Evolutionary conservation across 2,888 invertebrate species (phyloP).

Genomic region (Pristionchus arcanus): DNA sequence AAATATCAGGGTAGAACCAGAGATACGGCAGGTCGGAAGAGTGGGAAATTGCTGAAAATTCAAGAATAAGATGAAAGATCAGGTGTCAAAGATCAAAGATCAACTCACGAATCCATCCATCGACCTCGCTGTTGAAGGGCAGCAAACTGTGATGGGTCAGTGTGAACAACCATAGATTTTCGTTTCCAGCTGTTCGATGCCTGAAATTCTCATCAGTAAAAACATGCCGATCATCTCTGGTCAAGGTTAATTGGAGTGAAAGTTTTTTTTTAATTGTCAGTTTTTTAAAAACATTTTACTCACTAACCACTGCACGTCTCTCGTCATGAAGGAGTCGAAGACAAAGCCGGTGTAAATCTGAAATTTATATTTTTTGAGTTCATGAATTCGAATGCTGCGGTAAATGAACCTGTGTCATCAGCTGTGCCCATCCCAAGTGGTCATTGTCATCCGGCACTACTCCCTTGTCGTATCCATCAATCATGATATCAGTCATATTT

Average conservation of each 20-base stretch:
- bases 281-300: too few species aligned
- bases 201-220: not conserved
- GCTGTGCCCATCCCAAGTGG: constrained; percentile 13
- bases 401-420: not conserved
- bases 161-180: not conserved
- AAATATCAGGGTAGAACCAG: constrained; percentile 24
- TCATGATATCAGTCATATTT: not conserved
- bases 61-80: too few species aligned
- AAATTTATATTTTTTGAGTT: not conserved
- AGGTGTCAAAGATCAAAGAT: constrained; percentile 36
- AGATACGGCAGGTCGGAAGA: not conserved
- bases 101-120: constrained; percentile 40
- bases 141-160: not conserved
- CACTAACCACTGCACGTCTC: too few species aligned
- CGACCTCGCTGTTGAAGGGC: not conserved
- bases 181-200: not conserved
- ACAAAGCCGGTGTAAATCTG: not conserved
- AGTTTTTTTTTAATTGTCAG: not conserved
- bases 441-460: not conserved
- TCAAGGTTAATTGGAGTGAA: too few species aligned
- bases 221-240: not conserved
- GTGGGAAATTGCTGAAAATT: not conserved
- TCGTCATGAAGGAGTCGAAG: too few species aligned
- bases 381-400: too few species aligned
- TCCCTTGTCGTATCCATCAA: not conserved